Base-by-base conservation (phyloP, 2,113 vertebrate genomes). In the Suncus etruscus region DNA sequence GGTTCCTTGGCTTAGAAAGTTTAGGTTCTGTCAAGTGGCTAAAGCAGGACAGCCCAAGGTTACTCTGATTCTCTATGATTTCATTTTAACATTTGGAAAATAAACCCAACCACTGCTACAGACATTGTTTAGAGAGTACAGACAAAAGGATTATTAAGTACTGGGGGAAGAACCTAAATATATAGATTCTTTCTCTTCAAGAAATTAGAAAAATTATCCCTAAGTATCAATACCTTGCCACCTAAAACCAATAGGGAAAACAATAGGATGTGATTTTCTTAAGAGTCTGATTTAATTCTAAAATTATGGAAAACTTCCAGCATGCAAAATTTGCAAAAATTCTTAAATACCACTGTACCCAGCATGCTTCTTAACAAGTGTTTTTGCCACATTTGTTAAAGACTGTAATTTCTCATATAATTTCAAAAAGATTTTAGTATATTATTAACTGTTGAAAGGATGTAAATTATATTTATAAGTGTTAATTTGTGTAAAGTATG, bases 1-100 rank as follows among this genome's bases (percentile, higher is more conserved):
- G 32, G 48, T 78, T 91, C 74, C 29, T 80, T 83, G 87, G 32
- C 79, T 95, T 86, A 92, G 78, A 94, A 92, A 68, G 58, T 73
- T 87, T 72, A 92, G 73, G 11, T 27, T 90, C 66, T 89, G 12
- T 72, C 50, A 78, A 73, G 66, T 74, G 1, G 32, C 69, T 86
- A 22, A 88, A 89, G 69, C 16, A 83, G 86, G 81, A 89, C 89
- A 93, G 48, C 0, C 16, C 89, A 95, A 94, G 93, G 91, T 93
- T 70, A 78, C 74, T 45, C 47, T 22, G n/a, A n/a, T 72, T 69
- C 50, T 79, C 29, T 94, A 48, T 83, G 65, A 77, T 77, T 95
- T 86, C 90, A 50, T 73, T 94, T 91, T 50, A 31, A 86, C 11
- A 18, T 92, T 94, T 85, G 47, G 74, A 32, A 87, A 89, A 48